Evolutionary conservation across 2,797 vertebrate species (phyloP).

Genomic region (Diplodus sargus): DNA sequence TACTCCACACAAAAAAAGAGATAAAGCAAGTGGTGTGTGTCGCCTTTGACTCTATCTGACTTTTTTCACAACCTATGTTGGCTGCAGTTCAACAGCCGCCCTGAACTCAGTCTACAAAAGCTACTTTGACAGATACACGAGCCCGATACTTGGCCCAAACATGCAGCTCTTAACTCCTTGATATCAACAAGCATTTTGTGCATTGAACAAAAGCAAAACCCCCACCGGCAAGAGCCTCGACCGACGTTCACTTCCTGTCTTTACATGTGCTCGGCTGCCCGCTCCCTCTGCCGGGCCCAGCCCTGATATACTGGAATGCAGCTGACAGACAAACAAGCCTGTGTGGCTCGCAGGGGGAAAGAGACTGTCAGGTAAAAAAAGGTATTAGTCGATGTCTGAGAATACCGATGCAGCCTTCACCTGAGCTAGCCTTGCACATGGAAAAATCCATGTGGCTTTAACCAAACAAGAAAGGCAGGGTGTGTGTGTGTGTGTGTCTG

Average conservation of each 20-base stretch:
- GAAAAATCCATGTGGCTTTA: constrained; percentile 42
- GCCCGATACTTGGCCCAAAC: neutral
- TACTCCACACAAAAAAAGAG: too few species aligned
- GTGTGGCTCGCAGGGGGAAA: constrained; percentile 45
- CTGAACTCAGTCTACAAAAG: neutral
- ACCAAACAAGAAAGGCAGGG: constrained; percentile 42
- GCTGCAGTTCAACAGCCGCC: constrained; percentile 11
- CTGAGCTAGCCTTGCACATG: constrained; percentile 48
- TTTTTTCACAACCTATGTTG: constrained; percentile 27
- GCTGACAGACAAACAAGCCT: constrained; percentile 62
- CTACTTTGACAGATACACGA: constrained; percentile 4
- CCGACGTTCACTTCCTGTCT: constrained; percentile 78
- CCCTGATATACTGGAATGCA: constrained; percentile 63
- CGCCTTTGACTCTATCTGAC: too few species aligned
- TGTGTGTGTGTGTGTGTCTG: constrained; percentile 10
- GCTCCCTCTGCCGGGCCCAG: constrained; percentile 49
- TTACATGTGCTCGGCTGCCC: constrained; percentile 58
- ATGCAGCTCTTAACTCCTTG: neutral
- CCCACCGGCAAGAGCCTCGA: constrained; percentile 30
- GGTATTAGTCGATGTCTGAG: constrained; percentile 26
- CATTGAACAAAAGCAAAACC: constrained; percentile 10
- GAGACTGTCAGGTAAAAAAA: constrained; percentile 58
- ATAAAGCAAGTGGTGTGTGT: too few species aligned
- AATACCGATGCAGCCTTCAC: constrained; percentile 52
- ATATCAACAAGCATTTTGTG: constrained; percentile 16